phyloP scores from a whole-genome alignment of 1,140 invertebrate genomes.

The Lysiphlebus fabarum region DNA sequence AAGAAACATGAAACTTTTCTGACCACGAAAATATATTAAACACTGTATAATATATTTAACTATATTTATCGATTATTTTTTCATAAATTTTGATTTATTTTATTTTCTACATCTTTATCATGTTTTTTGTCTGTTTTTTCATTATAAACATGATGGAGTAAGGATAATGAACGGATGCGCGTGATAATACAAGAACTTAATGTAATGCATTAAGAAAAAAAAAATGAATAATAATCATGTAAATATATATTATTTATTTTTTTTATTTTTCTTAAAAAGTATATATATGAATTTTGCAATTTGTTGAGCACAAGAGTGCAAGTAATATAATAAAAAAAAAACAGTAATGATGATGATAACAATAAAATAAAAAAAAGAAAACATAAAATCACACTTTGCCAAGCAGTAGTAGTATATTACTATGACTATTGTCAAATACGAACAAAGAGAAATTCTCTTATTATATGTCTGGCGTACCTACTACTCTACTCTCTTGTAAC shows the following conservation, averaged over 20 bases:
- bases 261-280: constrained; percentile 1
- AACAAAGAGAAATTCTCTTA: constrained; percentile 17
- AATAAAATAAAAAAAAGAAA: background rate
- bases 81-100: no score
- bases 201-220: constrained; percentile 14
- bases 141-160: no score
- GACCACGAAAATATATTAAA: no score
- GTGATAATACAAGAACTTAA: constrained; percentile 11
- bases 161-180: constrained; percentile 19
- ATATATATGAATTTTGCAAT: no score
- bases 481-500: constrained; percentile 3
- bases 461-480: background rate
- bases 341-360: constrained; percentile 8
- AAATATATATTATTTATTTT: background rate
- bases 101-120: constrained; percentile 7
- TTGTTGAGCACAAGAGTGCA: no score
- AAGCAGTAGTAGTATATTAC: constrained; percentile 17
- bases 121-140: background rate
- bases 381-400: background rate
- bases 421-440: constrained; percentile 23
- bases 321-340: constrained; percentile 1
- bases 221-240: no score
- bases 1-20: no score
- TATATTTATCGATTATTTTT: no score
- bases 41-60: no score